Evolutionary conservation across 2,797 vertebrate species (phyloP).

Genomic region (Pangasius sanitwongsei): DNA sequence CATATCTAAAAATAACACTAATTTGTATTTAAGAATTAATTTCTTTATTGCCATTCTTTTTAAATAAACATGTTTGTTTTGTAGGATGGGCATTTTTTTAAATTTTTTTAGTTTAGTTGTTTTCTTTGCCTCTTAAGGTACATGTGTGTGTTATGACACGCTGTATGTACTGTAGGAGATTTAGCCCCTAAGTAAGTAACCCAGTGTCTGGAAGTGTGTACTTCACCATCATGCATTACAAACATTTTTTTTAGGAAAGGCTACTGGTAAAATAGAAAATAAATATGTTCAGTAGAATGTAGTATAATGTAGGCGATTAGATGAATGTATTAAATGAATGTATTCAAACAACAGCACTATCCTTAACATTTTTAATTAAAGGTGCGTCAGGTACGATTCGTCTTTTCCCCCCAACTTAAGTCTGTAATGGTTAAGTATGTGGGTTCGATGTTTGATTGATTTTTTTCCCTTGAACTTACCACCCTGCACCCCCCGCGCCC

Average conservation of each 20-base stretch:
- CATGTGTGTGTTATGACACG: neutral
- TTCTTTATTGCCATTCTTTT: too few relatives aligned
- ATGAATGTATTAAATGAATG: neutral
- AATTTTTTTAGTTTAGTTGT: neutral
- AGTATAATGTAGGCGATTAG: neutral
- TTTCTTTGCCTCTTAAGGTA: neutral
- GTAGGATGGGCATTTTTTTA: neutral
- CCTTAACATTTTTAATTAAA: neutral
- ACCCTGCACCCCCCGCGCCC: too few relatives aligned
- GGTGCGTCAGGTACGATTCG: neutral
- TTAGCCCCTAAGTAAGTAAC: too few relatives aligned
- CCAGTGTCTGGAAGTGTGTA: too few relatives aligned
- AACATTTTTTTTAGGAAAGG: too few relatives aligned
- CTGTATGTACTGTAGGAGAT: neutral
- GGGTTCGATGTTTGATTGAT: too few relatives aligned
- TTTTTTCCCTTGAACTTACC: neutral
- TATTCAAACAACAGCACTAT: neutral
- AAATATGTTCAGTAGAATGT: too few relatives aligned
- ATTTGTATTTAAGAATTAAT: neutral
- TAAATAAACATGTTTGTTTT: neutral
- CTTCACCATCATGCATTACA: too few relatives aligned
- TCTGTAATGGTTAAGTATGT: too few relatives aligned
- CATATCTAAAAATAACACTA: too few relatives aligned
- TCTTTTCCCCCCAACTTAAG: neutral
- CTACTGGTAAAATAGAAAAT: too few relatives aligned